Percentiles rank a stretch among this genome's conserved stretches.
These are phyloP conservation scores for Lacanobia wlatinum DNA, from an alignment of 2,888 invertebrate species.

Conservation along the genomic window DNA sequence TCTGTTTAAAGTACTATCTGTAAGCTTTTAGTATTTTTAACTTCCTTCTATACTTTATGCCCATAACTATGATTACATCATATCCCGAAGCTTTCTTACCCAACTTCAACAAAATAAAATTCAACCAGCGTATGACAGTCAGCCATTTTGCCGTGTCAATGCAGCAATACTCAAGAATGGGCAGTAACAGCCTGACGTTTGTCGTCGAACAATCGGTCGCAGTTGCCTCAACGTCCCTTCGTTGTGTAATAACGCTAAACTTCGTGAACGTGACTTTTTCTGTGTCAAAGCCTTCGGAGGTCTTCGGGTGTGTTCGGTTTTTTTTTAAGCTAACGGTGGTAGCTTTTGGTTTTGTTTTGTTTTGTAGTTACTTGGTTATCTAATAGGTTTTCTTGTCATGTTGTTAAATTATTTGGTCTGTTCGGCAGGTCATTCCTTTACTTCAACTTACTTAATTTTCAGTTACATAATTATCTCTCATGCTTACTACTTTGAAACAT, in stretches of 20 bases:
- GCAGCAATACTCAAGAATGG: constrained; percentile 54
- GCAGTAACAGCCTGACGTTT: constrained; percentile 33
- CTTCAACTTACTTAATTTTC: neutral
- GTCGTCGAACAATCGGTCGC: constrained; percentile 56
- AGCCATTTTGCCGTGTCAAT: constrained; percentile 46
- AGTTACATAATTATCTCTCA: neutral
- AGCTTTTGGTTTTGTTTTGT: constrained; percentile 6
- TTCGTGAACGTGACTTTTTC: constrained; percentile 68
- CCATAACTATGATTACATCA: neutral
- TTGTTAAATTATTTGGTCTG: neutral
- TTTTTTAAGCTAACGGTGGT: constrained; percentile 16
- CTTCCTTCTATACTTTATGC: too few species aligned
- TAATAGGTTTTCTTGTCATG: neutral
- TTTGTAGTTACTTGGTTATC: neutral
- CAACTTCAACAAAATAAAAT: constrained; percentile 34
- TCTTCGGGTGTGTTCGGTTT: constrained; percentile 31
- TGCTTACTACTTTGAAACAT: too few species aligned
- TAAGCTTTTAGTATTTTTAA: too few species aligned
- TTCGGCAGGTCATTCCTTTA: neutral
- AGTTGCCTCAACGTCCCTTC: constrained; percentile 63
- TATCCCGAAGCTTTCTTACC: constrained; percentile 20
- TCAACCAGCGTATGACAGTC: constrained; percentile 42
- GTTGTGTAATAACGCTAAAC: constrained; percentile 59
- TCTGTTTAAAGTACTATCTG: too few species aligned
- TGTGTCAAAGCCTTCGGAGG: constrained; percentile 57